These are phyloP conservation scores for Falco punctatus DNA, from an alignment of 2,113 vertebrate genomes.

Conservation along the genomic window DNA sequence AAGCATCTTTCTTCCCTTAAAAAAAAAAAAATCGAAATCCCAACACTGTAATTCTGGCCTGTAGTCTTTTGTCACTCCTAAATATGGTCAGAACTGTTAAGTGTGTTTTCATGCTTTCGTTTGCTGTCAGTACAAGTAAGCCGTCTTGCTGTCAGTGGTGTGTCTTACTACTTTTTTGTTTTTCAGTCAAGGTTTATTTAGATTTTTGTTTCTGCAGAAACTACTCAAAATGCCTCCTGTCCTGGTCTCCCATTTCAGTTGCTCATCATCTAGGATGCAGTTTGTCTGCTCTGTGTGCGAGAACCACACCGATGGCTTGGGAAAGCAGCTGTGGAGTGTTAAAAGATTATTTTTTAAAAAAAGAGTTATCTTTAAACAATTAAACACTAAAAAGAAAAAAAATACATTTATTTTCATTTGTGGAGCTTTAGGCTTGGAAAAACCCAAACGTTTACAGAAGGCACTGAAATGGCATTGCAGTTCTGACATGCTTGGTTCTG, in stretches of 20 bases:
- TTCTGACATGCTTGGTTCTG: neutral
- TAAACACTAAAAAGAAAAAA: neutral
- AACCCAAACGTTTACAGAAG: accelerated
- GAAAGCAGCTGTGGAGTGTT: neutral
- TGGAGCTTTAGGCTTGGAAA: neutral
- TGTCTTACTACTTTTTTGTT: neutral
- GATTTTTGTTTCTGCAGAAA: neutral
- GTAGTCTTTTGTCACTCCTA: neutral
- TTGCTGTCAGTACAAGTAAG: neutral
- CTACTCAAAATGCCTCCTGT: neutral
- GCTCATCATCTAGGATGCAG: neutral
- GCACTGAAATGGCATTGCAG: neutral
- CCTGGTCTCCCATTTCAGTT: neutral
- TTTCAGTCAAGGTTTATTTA: neutral
- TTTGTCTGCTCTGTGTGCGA: neutral
- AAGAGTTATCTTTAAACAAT: neutral
- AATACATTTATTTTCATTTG: too few relatives aligned
- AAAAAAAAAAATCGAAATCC: neutral
- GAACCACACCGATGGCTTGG: neutral
- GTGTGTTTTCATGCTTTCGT: neutral
- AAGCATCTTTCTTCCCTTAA: neutral
- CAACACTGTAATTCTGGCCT: neutral
- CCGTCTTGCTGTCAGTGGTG: neutral
- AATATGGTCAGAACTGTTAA: neutral
- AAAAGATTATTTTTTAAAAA: neutral